These are phyloP conservation scores for Buteo buteo DNA, from an alignment of 2,113 vertebrate species.

Conservation along the genomic window DNA sequence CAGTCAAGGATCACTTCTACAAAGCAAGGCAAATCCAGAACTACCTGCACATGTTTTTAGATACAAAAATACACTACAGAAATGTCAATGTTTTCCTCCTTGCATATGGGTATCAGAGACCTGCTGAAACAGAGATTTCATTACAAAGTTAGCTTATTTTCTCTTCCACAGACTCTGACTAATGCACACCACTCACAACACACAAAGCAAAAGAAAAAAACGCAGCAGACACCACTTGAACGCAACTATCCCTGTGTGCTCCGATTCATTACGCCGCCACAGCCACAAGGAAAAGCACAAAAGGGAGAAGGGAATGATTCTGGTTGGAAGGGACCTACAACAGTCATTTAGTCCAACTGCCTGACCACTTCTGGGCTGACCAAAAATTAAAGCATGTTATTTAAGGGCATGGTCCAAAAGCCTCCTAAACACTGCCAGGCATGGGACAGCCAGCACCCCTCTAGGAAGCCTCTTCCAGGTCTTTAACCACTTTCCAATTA, in stretches of 20 bases:
- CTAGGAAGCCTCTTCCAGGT: background rate
- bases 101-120: background rate
- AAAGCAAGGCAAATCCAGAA: background rate
- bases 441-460: rapidly evolving
- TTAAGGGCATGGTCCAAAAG: background rate
- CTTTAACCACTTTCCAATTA: background rate
- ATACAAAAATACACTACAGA: background rate
- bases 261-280: rapidly evolving
- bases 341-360: too few species aligned
- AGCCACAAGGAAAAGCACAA: background rate
- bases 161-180: background rate
- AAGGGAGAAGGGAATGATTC: background rate
- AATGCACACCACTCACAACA: background rate
- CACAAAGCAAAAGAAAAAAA: background rate
- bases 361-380: background rate
- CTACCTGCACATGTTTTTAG: background rate
- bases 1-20: background rate
- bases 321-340: background rate
- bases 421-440: background rate
- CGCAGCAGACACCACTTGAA: rapidly evolving
- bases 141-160: background rate
- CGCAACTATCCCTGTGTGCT: rapidly evolving
- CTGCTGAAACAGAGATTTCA: background rate
- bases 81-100: background rate
- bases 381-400: background rate